Conservation (phyloP, 2,797 vertebrate species). For the Enteromius anoplus region DNA sequence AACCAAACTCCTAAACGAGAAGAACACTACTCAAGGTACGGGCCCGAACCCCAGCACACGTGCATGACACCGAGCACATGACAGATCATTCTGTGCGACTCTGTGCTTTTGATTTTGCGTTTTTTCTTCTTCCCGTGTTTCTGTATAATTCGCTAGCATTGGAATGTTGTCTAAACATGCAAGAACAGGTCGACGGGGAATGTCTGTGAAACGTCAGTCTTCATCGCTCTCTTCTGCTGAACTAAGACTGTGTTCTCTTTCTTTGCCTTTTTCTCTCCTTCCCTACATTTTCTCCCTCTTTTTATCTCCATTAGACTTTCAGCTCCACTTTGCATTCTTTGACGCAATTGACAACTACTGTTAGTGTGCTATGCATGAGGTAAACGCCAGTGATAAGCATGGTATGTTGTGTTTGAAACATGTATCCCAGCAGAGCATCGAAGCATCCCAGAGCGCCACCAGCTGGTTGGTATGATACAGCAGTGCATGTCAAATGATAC, state of each 20-base stretch:
- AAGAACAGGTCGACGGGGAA: neutral
- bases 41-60: neutral
- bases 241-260: constrained; percentile 69
- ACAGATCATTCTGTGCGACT: too few relatives aligned
- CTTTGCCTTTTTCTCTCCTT: constrained; percentile 65
- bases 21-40: constrained; percentile 77
- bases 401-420: neutral
- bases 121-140: neutral
- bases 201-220: constrained; percentile 8
- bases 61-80: neutral
- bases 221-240: constrained; percentile 35
- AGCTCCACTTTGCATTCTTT: constrained; percentile 82
- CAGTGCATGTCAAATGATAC: neutral
- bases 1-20: constrained; percentile 84
- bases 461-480: constrained; percentile 12
- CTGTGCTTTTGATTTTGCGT: neutral
- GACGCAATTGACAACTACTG: constrained; percentile 82
- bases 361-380: constrained; percentile 78
- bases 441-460: neutral
- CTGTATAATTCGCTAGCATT: neutral
- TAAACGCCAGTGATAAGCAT: constrained; percentile 59
- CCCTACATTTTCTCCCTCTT: constrained; percentile 46
- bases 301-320: constrained; percentile 71
- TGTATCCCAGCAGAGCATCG: neutral
- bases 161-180: constrained; percentile 30